Base-by-base conservation (phyloP, 2,888 invertebrate species). In the Caenorhabditis sinica region DNA sequence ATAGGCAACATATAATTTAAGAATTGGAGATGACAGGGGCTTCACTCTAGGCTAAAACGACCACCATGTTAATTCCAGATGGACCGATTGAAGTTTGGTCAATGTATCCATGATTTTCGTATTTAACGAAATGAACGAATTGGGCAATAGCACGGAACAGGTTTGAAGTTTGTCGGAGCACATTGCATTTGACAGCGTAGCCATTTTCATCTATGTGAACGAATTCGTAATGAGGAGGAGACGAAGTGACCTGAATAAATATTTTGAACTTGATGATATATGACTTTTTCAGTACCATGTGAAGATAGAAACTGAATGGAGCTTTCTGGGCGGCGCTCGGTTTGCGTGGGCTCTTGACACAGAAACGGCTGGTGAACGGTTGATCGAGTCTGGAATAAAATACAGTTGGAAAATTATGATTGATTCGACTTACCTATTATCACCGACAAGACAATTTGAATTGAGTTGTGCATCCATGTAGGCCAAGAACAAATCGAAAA, bases 391-490 rank as follows among this genome's bases (percentile, higher is more conserved):
- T 83, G 40, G 13, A 40, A 13, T 13, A 40, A 40, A 40, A 40
- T 0, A 13, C 40, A 40, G 40, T 17, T n/a, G 15, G 36, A 23
- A 60, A 53, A 51, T 28, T 15, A 30, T 6, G 17, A 49, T 30
- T 30, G 43, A 60, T n/a, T 40, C 40, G 8, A 8, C 33, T 33
- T 28, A 87, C 87, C 83, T 56, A 49, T 76, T 60, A 53, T 81
- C 76, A 15, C 88, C 87, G 33, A 89, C 86, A 30, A 89, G 74
- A 63, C 87, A 86, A 66, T 82, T 86, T 13, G 87, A 85, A 25
- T 87, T 87, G 53, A 89, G 45, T 36, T 84, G 86, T 28, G 86
- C 74, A 69, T 89, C 89, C 89, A 89, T 89, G 63, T 88, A 89
- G 25, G 83, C 74, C 23, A 75, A 69, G 82, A 89, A 89, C 11